Base-by-base conservation (phyloP, 2,113 vertebrate genomes). In the Alethe diademata region DNA sequence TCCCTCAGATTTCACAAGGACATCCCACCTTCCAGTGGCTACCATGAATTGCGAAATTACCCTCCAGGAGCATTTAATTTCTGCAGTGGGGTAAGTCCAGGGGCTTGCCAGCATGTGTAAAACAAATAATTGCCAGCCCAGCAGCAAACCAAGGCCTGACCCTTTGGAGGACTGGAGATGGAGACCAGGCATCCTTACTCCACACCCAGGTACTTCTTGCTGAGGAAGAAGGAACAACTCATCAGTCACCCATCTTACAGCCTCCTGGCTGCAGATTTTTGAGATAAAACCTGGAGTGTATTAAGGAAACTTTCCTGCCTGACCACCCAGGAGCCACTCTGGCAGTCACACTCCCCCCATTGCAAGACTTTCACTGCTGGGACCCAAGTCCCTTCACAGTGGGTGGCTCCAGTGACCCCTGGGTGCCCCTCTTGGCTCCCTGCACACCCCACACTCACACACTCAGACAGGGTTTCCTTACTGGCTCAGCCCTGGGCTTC, bases 151-250 rank as follows among this genome's bases (percentile, higher is more conserved):
- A 57, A 66, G 54, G 40, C 14, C 58, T 26, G 26, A 51, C 23
- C 35, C 35, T 84, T 45, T 40, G 42, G 14, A 66, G 25, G n/a
- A 45, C 15, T 0, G 0, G 51, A 65, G 23, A 61, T 13, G 31
- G 57, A 73, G 60, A 50, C 8, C 14, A 50, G 0, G 0, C 9
- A 73, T n/a, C 8, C 54, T 60, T 42, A 51, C 11, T 47, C 16
- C 24, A 54, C 38, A 31, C 4, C 6, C 8, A 15, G 20, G 28
- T 0, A 1, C 20, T 71, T 33, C 60, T 61, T 42, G 38, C 33
- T 2, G 3, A 78, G 9, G 18, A 24, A 54, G 42, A 36, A 70
- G 40, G 12, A 73, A 8, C 10, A 51, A 23, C 35, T 69, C n/a
- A 24, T 35, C 33, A 33, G 15, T 26, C 58, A 57, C 78, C 58